Evolutionary conservation across 92 coral and sea anemone species (phyloP).

Genomic region (Montipora capitata): DNA sequence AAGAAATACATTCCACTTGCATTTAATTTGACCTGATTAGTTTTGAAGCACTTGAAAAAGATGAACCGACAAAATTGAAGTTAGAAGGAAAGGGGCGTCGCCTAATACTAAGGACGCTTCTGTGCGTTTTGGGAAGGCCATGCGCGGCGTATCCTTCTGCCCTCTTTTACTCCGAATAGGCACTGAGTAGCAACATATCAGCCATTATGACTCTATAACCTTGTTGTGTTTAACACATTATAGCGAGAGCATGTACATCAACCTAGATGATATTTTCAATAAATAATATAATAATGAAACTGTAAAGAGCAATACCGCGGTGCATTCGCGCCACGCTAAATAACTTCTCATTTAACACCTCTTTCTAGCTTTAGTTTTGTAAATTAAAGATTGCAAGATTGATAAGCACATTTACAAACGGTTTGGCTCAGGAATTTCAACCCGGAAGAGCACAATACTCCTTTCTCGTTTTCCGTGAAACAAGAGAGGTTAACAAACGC

Average conservation of each 20-base stretch:
- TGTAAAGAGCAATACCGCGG: slow-evolving; percentile 32
- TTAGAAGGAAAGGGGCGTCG: slow-evolving; percentile 7
- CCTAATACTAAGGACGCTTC: slow-evolving; percentile 37
- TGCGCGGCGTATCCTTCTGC: not conserved
- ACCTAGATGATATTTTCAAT: slow-evolving; percentile 14
- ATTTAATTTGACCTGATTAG: not conserved
- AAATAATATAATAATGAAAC: slow-evolving; percentile 31
- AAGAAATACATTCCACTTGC: not conserved
- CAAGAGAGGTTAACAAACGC: not conserved
- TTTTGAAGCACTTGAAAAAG: slow-evolving; percentile 21
- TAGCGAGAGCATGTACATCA: slow-evolving; percentile 15
- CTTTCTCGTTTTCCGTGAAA: not conserved
- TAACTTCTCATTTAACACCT: slow-evolving; percentile 9
- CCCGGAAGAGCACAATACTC: not conserved
- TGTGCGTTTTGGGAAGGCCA: slow-evolving; percentile 7
- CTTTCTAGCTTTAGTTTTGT: not conserved
- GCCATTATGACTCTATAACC: slow-evolving; percentile 19
- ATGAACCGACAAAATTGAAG: slow-evolving; percentile 10
- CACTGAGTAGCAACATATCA: slow-evolving; percentile 4
- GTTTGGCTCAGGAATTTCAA: slow-evolving; percentile 26
- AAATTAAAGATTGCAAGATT: slow-evolving; percentile 25
- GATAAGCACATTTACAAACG: not conserved
- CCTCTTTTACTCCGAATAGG: not conserved
- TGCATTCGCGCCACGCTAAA: not conserved
- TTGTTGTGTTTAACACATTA: slow-evolving; percentile 34